Conservation (phyloP, 2,797 vertebrate genomes). For the Galago senegalensis region DNA sequence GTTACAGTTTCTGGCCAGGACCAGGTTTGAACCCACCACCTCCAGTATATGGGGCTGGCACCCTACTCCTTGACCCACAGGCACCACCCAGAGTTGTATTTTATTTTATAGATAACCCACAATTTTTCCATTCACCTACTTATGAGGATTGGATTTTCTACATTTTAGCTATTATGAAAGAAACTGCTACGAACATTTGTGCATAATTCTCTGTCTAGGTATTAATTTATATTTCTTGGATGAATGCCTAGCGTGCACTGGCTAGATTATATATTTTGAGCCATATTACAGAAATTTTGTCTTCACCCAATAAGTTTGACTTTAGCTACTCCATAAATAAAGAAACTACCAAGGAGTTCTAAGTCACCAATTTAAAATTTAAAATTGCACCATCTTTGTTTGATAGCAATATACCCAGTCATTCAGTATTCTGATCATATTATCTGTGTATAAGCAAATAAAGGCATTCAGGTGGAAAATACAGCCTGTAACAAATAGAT, state of each 20-base stretch:
- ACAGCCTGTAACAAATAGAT: not conserved
- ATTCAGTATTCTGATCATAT: not conserved
- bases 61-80: no score
- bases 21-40: no score
- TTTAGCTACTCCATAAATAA: not conserved
- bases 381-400: not conserved
- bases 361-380: not conserved
- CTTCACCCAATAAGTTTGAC: not conserved
- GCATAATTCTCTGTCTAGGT: not conserved
- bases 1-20: no score
- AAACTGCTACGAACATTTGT: not conserved
- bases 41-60: no score
- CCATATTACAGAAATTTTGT: not conserved
- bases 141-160: not conserved
- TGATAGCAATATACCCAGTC: not conserved
- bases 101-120: not conserved
- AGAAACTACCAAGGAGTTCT: not conserved
- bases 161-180: not conserved
- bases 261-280: not conserved
- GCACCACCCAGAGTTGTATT: not conserved
- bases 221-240: not conserved
- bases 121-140: not conserved
- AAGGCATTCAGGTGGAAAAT: not conserved
- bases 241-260: not conserved
- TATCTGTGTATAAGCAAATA: not conserved